Conservation (phyloP, 2,797 vertebrate genomes). For the Meda fulgida region DNA sequence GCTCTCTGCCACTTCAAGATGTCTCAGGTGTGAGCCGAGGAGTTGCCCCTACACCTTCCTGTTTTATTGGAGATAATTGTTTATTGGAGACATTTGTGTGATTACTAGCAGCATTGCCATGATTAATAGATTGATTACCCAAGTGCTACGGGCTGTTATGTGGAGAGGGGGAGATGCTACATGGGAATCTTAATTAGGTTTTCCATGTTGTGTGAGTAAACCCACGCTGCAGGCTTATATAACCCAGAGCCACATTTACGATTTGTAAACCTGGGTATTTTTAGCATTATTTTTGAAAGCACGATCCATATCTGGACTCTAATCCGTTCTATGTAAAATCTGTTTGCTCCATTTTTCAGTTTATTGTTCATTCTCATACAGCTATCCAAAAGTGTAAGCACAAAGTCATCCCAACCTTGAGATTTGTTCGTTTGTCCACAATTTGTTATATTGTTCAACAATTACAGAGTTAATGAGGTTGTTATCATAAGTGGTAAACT, state of each 20-base stretch:
- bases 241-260: constrained; percentile 17
- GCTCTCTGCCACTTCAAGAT: background rate
- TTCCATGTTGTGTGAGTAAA: constrained; percentile 25
- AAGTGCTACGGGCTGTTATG: constrained; percentile 22
- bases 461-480: constrained; percentile 3
- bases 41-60: constrained; percentile 9
- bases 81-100: constrained; percentile 21
- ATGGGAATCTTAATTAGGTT: constrained; percentile 30
- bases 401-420: background rate
- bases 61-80: constrained; percentile 26
- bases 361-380: constrained; percentile 3
- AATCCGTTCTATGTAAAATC: constrained; percentile 7
- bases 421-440: background rate
- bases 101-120: constrained; percentile 43
- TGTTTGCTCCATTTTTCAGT: constrained; percentile 19
- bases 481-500: background rate
- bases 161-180: constrained; percentile 8
- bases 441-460: background rate
- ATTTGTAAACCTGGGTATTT: constrained; percentile 37
- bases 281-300: constrained; percentile 13
- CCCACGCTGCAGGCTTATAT: constrained; percentile 39
- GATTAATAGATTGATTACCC: constrained; percentile 47
- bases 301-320: constrained; percentile 25
- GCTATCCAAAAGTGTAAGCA: background rate
- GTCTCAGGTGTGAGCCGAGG: constrained; percentile 5